phyloP scores from a whole-genome alignment of 2,888 invertebrate species.

The Erpobdella octoculata region DNA sequence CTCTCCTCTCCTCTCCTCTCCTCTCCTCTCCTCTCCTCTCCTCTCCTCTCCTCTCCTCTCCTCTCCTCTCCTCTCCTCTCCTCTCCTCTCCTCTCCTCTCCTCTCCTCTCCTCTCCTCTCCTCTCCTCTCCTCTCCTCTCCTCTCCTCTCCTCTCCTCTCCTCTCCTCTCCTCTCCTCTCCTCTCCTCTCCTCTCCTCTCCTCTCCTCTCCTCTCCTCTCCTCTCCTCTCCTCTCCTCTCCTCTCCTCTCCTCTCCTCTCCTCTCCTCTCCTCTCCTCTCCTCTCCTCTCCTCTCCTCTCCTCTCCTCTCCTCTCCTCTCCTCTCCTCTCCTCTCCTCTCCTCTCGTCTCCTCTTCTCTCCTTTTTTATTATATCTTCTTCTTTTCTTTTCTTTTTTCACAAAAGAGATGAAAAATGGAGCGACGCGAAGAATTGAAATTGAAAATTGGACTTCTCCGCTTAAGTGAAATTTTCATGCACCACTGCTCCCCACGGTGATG shows the following conservation, averaged over 20 bases:
- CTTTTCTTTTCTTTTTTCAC: not conserved
- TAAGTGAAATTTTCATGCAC: no score
- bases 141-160: conserved; percentile 2
- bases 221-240: conserved; percentile 21
- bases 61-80: conserved; percentile 17
- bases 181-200: conserved; percentile 17
- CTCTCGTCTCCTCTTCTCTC: not conserved
- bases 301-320: conserved; percentile 10
- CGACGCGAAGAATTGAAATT: no score
- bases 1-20: conserved; percentile 21
- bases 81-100: conserved; percentile 17
- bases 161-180: not conserved
- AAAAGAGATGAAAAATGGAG: no score
- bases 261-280: conserved; percentile 10
- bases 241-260: conserved; percentile 22
- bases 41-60: conserved; percentile 17
- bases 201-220: conserved; percentile 9
- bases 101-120: conserved; percentile 7
- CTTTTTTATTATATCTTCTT: not conserved
- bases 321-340: conserved; percentile 14
- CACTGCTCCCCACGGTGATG: no score
- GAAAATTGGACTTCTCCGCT: no score
- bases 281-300: conserved; percentile 20
- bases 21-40: conserved; percentile 13
- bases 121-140: not conserved